Base-by-base conservation (phyloP, 53 echinoderm and acorn worm genomes). In the Echinarachnius parma region DNA sequence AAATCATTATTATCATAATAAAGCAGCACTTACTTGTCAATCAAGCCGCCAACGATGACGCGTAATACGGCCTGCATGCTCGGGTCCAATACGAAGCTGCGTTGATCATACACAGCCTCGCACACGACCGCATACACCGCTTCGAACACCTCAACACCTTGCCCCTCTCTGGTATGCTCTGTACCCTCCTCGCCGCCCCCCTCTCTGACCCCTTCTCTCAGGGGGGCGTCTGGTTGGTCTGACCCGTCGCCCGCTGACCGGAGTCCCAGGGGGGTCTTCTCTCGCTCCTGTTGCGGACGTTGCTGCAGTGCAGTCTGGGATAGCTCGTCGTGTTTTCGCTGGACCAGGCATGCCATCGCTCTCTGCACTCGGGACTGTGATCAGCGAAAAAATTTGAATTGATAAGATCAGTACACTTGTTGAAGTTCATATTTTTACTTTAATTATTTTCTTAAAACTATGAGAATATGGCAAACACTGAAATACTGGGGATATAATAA, bases 201-300 rank as follows among this genome's bases (percentile, higher is more conserved):
- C 30, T 57, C 67, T n/a, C 18, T 24, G n/a, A n/a, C n/a, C n/a
- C n/a, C n/a, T 22, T 67, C 16, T 46, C 13, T 11, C 21, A 25
- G 21, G 16, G 59, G 53, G 19, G 30, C 68, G 36, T 72, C 65
- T 14, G 68, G 60, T 48, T 39, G 21, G 31, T 86, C 81, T 5
- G 66, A 81, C 19, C 81, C 81, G 42, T 83, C 83, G 47, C 79
- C 88, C 5, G 71, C 75, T 0, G 79, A 79, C 10, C 88, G 49
- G 25, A 69, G 83, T 5, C 79, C 79, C 34, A 83, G 60, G 52
- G 60, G n/a, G 25, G 39, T 28, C 39, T 72, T 55, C 22, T 57
- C 57, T 14, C 28, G 15, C 0, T 72, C 55, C 28, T 3, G 9
- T 0, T 13, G 20, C 2, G 34, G 28, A 34, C 18, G 34, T 25